phyloP scores from a whole-genome alignment of 2,113 vertebrate genomes.

The Lynx canadensis region DNA sequence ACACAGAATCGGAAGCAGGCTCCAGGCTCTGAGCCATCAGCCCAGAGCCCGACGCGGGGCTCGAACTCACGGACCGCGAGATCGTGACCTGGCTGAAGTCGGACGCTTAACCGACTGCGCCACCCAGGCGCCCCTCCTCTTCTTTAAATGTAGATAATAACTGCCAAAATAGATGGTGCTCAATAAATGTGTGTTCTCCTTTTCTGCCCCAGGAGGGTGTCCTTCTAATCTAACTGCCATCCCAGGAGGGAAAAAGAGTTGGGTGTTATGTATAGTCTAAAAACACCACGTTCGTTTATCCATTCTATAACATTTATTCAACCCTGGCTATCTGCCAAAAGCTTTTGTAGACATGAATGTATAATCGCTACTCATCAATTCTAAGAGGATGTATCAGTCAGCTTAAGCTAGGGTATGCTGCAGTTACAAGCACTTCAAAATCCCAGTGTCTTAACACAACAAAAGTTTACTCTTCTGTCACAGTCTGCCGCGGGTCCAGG shows the following conservation, averaged over 20 bases:
- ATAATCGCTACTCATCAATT: not conserved
- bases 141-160: not conserved
- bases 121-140: too few relatives aligned
- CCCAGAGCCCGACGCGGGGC: too few relatives aligned
- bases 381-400: not conserved
- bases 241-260: not conserved
- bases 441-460: not conserved
- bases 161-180: not conserved
- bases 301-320: not conserved
- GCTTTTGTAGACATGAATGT: not conserved
- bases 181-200: not conserved
- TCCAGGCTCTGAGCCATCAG: too few relatives aligned
- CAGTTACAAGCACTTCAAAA: not conserved
- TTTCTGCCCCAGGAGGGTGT: not conserved
- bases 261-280: not conserved
- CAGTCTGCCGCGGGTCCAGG: not conserved
- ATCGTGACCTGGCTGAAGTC: too few relatives aligned
- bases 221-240: not conserved
- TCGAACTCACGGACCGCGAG: too few relatives aligned
- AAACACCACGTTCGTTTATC: not conserved
- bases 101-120: too few relatives aligned
- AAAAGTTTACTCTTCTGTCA: not conserved
- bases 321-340: not conserved
- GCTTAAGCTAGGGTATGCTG: not conserved
- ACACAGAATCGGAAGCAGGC: too few relatives aligned